phyloP scores from a whole-genome alignment of 2,797 vertebrate genomes.

The Alca torda region DNA sequence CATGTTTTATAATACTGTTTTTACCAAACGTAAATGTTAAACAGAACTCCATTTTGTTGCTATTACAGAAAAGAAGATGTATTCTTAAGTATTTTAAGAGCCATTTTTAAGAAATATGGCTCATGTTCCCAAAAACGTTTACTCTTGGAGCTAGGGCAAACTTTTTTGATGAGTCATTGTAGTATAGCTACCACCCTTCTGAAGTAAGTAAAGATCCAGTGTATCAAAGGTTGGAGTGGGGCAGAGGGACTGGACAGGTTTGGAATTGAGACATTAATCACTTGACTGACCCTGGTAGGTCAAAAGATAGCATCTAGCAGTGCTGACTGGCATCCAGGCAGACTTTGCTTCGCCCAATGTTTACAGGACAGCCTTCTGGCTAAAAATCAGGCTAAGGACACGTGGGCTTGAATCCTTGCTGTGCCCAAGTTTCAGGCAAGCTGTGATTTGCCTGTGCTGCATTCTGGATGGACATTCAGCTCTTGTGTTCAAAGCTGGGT shows the following conservation, averaged over 20 bases:
- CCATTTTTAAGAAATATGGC: background rate
- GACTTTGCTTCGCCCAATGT: background rate
- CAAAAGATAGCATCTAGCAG: background rate
- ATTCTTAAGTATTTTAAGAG: conserved; percentile 11
- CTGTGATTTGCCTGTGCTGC: background rate
- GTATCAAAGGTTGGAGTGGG: background rate
- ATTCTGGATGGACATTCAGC: background rate
- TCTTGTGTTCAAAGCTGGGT: background rate
- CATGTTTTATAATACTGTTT: background rate
- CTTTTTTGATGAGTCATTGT: background rate
- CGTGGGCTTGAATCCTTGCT: background rate
- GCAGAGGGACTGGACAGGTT: background rate
- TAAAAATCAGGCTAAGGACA: background rate
- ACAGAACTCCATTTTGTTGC: background rate
- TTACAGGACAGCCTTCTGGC: background rate
- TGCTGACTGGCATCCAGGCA: background rate
- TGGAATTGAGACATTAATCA: background rate
- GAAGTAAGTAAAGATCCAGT: background rate
- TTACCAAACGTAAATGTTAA: background rate
- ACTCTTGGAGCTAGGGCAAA: background rate
- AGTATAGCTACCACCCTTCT: background rate
- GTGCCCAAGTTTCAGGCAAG: background rate
- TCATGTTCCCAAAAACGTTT: background rate
- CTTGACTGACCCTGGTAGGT: background rate
- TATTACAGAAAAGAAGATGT: background rate